Evolutionary conservation across 2,888 invertebrate species (phyloP).

Genomic region (Chloroclystis v-ata): DNA sequence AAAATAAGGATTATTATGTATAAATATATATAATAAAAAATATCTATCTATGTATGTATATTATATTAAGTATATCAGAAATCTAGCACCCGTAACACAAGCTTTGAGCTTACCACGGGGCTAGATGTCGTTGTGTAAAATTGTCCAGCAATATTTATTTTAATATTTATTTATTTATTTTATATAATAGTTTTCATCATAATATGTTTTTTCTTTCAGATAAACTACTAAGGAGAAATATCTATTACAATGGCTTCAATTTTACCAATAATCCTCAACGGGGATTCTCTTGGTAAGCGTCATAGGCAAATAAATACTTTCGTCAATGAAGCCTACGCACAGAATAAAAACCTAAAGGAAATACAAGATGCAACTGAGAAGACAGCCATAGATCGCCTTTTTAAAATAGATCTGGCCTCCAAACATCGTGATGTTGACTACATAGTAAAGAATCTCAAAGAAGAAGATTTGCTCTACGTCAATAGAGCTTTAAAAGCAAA

Average conservation of each 20-base stretch:
- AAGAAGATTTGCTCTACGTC: conserved; percentile 56
- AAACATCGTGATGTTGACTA: conserved; percentile 44
- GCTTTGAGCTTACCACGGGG: no score
- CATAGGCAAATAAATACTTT: conserved; percentile 26
- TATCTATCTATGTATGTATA: no score
- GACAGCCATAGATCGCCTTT: conserved; percentile 26
- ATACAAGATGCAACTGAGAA: conserved; percentile 16
- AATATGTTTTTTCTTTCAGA: background rate
- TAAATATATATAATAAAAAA: no score
- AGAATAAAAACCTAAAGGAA: conserved; percentile 5
- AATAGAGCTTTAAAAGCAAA: conserved; percentile 49
- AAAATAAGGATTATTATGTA: no score
- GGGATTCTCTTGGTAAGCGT: conserved; percentile 15
- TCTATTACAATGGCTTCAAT: conserved; percentile 11
- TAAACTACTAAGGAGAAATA: background rate
- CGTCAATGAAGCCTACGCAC: conserved; percentile 17
- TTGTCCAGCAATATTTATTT: no score
- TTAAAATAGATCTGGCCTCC: conserved; percentile 42
- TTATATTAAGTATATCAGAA: no score
- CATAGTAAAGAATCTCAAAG: conserved; percentile 47
- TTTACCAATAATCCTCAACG: conserved; percentile 12
- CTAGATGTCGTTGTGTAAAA: no score
- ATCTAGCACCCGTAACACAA: no score
- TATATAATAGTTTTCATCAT: no score
- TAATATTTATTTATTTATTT: no score